Evolutionary conservation across 2,113 vertebrate genomes (phyloP), one percentile per base, ranked within the genome.

Genomic region (Circaetus cinerascens): DNA sequence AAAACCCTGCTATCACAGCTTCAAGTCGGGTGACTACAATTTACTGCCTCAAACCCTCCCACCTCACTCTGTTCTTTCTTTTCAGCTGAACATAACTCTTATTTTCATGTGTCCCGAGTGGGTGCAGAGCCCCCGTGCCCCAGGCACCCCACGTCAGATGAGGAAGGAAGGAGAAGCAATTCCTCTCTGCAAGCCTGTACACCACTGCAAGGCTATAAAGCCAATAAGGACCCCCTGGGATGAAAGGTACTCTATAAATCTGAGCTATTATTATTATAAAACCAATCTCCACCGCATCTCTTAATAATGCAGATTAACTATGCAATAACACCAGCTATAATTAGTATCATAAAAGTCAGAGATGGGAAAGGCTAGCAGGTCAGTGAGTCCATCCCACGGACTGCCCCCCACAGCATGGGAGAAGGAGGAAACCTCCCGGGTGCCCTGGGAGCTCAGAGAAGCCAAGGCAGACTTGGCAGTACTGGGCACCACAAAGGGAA

Each of bases 231-330:
- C 73, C 75, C 55, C 86, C 36, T 79, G 83, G 82, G 88, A 95
- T 36, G 73, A 82, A 87, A 86, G 50, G 48, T 36, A 93, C 80
- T 92, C 88, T 77, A 96, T 95, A 94, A 96, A 91, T 93, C 90
- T 50, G 45, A 88, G 96, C 88, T 77, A 93, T 95, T 96, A 81
- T 60, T 92, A 78, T 89, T 94, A 86, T 55, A 93, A 91, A 96
- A 72, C 80, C 56, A 59, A 90, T 95, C 93, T 94, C 93, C 59
- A 73, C 83, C 1, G 1, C 93, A 88, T 90, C 92, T 94, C 86
- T 94, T 97, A 92, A 97, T 96, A 95, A 95, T 13, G 19, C 87
- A 88, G 91, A 96, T 94, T 94, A 97, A 97, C 75, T 91, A 34
- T 32, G 75, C 86, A 95, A 82, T 93, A 94, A 90, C 60, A 60